phyloP scores from a whole-genome alignment of 2,113 vertebrate species.

The Strigops habroptila region DNA sequence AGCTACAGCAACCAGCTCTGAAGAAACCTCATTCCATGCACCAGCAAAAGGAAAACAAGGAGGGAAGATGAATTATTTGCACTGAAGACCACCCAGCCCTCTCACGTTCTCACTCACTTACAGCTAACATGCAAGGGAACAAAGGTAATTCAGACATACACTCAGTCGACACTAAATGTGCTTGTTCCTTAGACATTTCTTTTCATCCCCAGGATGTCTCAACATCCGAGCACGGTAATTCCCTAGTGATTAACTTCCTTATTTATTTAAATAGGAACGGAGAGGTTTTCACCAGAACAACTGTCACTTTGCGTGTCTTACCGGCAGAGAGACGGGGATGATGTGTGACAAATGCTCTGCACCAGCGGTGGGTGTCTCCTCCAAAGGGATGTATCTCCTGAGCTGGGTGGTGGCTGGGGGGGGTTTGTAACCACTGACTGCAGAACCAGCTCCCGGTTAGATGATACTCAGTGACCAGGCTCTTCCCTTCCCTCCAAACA shows the following conservation, averaged over 20 bases:
- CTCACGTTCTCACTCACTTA: not conserved
- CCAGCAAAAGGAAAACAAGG: not conserved
- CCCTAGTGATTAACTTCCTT: slow-evolving; percentile 43
- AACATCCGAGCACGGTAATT: slow-evolving; percentile 39
- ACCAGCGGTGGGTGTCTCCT: not conserved
- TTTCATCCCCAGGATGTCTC: slow-evolving; percentile 44
- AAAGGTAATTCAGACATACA: not conserved
- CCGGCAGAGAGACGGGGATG: not conserved
- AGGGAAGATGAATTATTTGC: not conserved
- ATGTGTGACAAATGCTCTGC: not conserved
- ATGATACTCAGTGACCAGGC: rapidly evolving
- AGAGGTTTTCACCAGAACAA: not conserved
- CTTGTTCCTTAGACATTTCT: slow-evolving; percentile 26
- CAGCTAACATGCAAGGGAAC: not conserved
- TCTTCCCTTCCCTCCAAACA: not conserved
- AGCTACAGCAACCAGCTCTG: not conserved
- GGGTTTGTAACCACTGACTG: not conserved
- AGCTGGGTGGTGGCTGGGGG: not conserved
- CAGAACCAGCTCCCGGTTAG: not conserved
- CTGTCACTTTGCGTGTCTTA: not conserved
- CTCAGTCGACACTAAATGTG: not conserved
- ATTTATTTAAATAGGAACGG: slow-evolving; percentile 34
- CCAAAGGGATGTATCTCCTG: not conserved
- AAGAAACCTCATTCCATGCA: not conserved
- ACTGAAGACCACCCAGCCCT: not conserved